A percentile compares a stretch with the other conserved stretches of the same genome.
These are phyloP conservation scores for Chauna torquata DNA, from an alignment of 2,113 vertebrate species.

Conservation along the genomic window DNA sequence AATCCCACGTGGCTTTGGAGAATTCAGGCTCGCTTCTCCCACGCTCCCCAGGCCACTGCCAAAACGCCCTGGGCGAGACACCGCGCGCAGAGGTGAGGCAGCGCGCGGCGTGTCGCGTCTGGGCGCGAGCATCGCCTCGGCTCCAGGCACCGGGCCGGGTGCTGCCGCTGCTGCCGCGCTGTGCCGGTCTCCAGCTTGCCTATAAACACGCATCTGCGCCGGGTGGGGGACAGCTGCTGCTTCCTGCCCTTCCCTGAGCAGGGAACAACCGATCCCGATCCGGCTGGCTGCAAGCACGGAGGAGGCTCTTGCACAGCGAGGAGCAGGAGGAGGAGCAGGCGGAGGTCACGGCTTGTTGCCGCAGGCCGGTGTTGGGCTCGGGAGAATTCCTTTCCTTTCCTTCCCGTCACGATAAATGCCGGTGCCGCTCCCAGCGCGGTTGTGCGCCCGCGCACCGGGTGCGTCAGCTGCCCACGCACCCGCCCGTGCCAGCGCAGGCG, in stretches of 20 bases:
- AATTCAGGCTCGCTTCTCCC: background rate
- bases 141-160: fast-evolving
- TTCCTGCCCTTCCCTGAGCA: background rate
- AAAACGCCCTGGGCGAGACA: background rate
- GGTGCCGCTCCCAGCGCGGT: background rate
- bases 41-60: background rate
- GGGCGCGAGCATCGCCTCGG: fast-evolving
- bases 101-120: background rate
- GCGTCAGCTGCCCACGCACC: background rate
- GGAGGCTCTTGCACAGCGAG: background rate
- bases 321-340: background rate
- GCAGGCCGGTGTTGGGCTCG: background rate
- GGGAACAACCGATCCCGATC: background rate
- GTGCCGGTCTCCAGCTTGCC: background rate
- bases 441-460: fast-evolving
- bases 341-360: background rate
- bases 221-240: background rate
- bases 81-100: fast-evolving
- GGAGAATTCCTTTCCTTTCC: background rate
- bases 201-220: too few relatives aligned
- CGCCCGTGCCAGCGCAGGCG: fast-evolving
- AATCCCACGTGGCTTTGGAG: background rate
- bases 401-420: fast-evolving
- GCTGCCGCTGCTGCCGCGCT: background rate
- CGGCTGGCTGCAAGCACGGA: background rate